Conservation (phyloP, 2,113 vertebrate species). For the Neopipo cinnamomea region DNA sequence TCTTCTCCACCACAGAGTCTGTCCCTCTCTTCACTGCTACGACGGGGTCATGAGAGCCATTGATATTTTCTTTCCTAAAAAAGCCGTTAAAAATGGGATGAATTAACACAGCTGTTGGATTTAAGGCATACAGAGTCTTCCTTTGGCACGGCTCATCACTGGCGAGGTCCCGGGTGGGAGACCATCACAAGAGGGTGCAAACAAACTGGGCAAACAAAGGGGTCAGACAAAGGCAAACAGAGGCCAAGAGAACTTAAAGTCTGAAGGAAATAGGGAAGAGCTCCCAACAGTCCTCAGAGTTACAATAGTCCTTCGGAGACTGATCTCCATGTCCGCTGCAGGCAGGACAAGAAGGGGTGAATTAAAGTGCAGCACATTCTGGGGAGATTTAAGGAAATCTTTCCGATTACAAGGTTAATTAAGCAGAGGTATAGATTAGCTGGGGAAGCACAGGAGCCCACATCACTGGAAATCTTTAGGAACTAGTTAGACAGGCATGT, state of each 20-base stretch:
- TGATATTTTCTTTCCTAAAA: neutral
- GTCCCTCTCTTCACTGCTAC: fast-evolving
- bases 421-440: neutral
- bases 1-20: neutral
- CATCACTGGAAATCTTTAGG: constrained; percentile 5
- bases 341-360: neutral
- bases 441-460: neutral
- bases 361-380: neutral
- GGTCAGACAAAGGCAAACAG: neutral
- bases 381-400: neutral
- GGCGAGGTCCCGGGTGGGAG: neutral
- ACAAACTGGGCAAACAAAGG: neutral
- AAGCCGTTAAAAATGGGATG: neutral
- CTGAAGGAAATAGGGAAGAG: neutral
- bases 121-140: neutral
- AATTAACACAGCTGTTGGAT: neutral
- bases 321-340: neutral
- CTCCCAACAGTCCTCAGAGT: neutral
- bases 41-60: fast-evolving
- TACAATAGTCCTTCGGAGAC: neutral
- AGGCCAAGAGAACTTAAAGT: fast-evolving
- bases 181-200: neutral
- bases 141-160: fast-evolving
- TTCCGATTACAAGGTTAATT: neutral
- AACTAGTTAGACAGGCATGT: neutral